A percentile compares a stretch with the other conserved stretches of the same genome.
Conservation (phyloP, 2,797 vertebrate species). For the Odontamblyopus lacepedii region DNA sequence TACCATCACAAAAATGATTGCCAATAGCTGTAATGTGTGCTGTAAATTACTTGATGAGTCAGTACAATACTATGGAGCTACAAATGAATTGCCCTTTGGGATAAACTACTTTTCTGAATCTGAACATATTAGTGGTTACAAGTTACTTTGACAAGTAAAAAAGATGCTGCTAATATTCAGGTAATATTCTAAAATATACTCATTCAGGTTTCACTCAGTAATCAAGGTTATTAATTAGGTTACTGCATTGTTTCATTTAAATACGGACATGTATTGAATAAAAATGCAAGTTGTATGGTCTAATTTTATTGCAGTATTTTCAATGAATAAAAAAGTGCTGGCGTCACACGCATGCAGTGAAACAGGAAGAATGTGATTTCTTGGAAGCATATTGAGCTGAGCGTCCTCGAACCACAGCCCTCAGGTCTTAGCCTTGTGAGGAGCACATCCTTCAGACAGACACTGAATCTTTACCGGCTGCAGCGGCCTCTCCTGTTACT, state of each 20-base stretch:
- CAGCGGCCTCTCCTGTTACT: slow-evolving; percentile 41
- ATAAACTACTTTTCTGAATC: too few relatives aligned
- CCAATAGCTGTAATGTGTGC: too few relatives aligned
- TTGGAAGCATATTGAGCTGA: slow-evolving; percentile 23
- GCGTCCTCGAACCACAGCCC: slow-evolving; percentile 33
- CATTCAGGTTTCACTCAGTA: too few relatives aligned
- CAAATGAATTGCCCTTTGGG: too few relatives aligned
- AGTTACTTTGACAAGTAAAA: too few relatives aligned
- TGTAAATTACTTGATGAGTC: too few relatives aligned
- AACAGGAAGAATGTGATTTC: slow-evolving; percentile 12
- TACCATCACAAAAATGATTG: too few relatives aligned
- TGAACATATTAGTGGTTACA: too few relatives aligned
- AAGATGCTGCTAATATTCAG: too few relatives aligned
- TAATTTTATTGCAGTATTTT: neutral
- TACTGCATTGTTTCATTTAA: neutral
- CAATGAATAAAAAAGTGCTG: neutral
- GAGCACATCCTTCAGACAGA: slow-evolving; percentile 48
- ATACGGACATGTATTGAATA: neutral
- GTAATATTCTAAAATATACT: too few relatives aligned
- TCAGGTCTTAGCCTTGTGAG: slow-evolving; percentile 15
- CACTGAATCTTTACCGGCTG: slow-evolving; percentile 45
- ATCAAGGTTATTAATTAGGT: neutral
- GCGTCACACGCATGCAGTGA: neutral
- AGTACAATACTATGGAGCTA: too few relatives aligned
- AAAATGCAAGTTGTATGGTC: neutral